Evolutionary conservation across 2,113 vertebrate genomes (phyloP).

Genomic region (Saimiri boliviensis): DNA sequence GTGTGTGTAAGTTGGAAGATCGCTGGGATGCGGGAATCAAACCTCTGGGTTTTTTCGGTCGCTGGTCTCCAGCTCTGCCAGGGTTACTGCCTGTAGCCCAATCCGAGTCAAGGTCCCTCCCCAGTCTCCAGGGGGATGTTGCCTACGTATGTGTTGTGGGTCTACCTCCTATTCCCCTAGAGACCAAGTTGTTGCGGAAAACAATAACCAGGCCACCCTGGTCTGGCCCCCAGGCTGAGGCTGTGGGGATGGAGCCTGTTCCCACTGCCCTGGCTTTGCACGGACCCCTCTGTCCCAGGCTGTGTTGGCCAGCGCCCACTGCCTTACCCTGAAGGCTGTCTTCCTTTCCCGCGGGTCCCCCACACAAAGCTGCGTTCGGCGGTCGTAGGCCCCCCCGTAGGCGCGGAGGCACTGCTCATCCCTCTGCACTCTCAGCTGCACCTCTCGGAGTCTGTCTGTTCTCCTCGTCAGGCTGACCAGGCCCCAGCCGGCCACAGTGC

Average conservation of each 20-base stretch:
- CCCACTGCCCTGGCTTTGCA: background rate
- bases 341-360: conserved; percentile 15
- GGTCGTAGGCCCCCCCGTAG: rapidly evolving
- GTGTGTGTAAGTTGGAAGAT: background rate
- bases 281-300: background rate
- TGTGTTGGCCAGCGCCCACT: rapidly evolving
- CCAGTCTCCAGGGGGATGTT: background rate
- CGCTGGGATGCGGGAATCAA: background rate
- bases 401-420: background rate
- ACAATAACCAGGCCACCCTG: background rate
- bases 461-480: rapidly evolving
- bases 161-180: background rate
- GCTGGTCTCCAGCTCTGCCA: background rate
- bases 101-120: background rate
- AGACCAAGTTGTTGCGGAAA: background rate
- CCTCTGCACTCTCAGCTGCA: conserved; percentile 16
- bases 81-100: background rate
- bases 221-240: background rate
- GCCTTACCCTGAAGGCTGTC: conserved; percentile 47
- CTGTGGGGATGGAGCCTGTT: background rate
- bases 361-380: conserved; percentile 57
- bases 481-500: conserved; percentile 65
- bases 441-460: conserved; percentile 28
- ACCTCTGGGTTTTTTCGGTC: background rate
- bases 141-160: rapidly evolving